phyloP scores from a whole-genome alignment of 1,140 invertebrate species.

The Matsumurasca onukii region DNA sequence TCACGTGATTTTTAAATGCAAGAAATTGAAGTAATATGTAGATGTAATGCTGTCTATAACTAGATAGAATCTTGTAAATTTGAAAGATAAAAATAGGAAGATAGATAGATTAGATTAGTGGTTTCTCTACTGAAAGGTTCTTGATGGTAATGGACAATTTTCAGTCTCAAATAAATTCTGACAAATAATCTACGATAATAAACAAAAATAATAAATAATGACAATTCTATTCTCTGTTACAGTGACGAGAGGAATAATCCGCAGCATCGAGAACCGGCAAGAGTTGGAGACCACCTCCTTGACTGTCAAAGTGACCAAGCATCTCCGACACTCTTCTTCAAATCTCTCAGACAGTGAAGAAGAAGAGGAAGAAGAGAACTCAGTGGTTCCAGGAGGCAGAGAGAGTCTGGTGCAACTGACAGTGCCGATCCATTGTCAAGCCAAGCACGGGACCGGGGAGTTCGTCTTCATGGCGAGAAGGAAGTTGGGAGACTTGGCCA shows the following conservation, averaged over 20 bases:
- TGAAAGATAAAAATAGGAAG: too few relatives aligned
- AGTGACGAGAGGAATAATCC: constrained; percentile 68
- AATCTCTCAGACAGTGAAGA: constrained; percentile 44
- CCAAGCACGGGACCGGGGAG: constrained; percentile 67
- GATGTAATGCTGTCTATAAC: too few relatives aligned
- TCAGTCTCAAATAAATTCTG: too few relatives aligned
- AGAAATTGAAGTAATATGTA: too few relatives aligned
- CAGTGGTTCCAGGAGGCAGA: neutral
- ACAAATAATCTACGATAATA: too few relatives aligned
- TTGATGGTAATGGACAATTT: too few relatives aligned
- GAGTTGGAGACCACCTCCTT: constrained; percentile 66
- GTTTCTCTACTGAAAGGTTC: too few relatives aligned
- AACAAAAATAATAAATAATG: too few relatives aligned
- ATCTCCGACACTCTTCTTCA: constrained; percentile 56
- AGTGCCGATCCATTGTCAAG: constrained; percentile 66
- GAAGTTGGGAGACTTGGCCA: constrained; percentile 65
- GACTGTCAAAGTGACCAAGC: constrained; percentile 64
- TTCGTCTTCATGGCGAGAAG: constrained; percentile 78
- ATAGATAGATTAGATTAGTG: too few relatives aligned
- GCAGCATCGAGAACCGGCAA: constrained; percentile 60
- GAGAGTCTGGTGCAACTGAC: constrained; percentile 42
- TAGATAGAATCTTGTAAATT: too few relatives aligned
- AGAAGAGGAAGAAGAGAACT: constrained; percentile 32
- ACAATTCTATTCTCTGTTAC: constrained; percentile 46
- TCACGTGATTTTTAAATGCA: too few relatives aligned